phyloP scores from a whole-genome alignment of 1,140 invertebrate genomes.

The Brevipalpus yothersi region DNA sequence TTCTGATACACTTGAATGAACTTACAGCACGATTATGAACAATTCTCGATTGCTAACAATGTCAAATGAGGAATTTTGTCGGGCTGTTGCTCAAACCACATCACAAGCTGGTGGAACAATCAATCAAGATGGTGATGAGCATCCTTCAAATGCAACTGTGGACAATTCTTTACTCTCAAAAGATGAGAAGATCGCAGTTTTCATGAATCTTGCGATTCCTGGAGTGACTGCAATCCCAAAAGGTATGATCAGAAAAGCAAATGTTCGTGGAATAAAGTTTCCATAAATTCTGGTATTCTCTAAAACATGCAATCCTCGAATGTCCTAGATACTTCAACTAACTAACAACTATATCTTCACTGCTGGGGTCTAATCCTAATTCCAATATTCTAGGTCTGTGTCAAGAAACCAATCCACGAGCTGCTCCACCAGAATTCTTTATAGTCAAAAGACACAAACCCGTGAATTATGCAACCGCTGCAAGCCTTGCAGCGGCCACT shows the following conservation, averaged over 20 bases:
- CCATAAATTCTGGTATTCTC: neutral
- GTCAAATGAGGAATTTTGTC: constrained; percentile 15
- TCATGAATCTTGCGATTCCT: constrained; percentile 17
- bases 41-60: constrained; percentile 15
- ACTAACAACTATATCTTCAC: neutral
- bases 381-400: constrained; percentile 7
- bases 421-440: constrained; percentile 15
- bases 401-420: constrained; percentile 12
- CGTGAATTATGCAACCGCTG: constrained; percentile 10
- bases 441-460: constrained; percentile 13
- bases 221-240: constrained; percentile 14
- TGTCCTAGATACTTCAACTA: no score
- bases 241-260: neutral
- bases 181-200: constrained; percentile 14
- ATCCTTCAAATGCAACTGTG: neutral
- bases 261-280: neutral
- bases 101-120: neutral
- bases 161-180: constrained; percentile 11
- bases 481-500: neutral
- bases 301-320: neutral
- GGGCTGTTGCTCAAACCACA: constrained; percentile 7
- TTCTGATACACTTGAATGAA: neutral
- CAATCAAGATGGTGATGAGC: neutral
- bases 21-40: constrained; percentile 6
- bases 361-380: neutral